phyloP scores from a whole-genome alignment of 1,140 invertebrate species.

The Leptinotarsa defecta region DNA sequence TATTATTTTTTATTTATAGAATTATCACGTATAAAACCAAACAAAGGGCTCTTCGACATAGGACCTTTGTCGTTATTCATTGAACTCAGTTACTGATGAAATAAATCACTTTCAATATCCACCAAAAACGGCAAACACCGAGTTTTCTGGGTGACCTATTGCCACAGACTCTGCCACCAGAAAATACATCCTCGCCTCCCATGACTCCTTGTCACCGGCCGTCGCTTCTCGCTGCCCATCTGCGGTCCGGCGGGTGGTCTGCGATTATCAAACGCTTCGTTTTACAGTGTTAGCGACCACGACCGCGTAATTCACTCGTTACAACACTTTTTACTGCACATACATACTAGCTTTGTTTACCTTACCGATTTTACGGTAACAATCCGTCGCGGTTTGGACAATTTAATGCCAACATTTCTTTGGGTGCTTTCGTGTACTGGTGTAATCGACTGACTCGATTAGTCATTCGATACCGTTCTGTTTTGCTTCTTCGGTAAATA shows the following conservation, averaged over 20 bases:
- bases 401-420: not conserved
- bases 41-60: too few species aligned
- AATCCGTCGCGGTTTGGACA: not conserved
- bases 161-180: too few species aligned
- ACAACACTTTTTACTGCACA: slow-evolving; percentile 12
- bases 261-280: slow-evolving; percentile 3
- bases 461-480: not conserved
- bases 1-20: too few species aligned
- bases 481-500: too few species aligned
- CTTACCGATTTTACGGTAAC: slow-evolving; percentile 5
- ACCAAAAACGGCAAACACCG: too few species aligned
- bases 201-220: not conserved
- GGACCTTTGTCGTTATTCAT: too few species aligned
- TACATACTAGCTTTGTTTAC: not conserved
- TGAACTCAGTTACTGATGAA: too few species aligned
- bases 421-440: not conserved
- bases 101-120: too few species aligned
- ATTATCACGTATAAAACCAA: too few species aligned
- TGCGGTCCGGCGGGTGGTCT: slow-evolving; percentile 23
- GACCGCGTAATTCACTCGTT: slow-evolving; percentile 18
- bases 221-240: slow-evolving; percentile 15
- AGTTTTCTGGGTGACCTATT: too few species aligned
- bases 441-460: not conserved
- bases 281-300: slow-evolving; percentile 9
- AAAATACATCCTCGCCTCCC: not conserved